Percentiles rank a stretch among this genome's conserved stretches.
Conservation (phyloP, 2,888 invertebrate genomes). For the Ligdia adustata region DNA sequence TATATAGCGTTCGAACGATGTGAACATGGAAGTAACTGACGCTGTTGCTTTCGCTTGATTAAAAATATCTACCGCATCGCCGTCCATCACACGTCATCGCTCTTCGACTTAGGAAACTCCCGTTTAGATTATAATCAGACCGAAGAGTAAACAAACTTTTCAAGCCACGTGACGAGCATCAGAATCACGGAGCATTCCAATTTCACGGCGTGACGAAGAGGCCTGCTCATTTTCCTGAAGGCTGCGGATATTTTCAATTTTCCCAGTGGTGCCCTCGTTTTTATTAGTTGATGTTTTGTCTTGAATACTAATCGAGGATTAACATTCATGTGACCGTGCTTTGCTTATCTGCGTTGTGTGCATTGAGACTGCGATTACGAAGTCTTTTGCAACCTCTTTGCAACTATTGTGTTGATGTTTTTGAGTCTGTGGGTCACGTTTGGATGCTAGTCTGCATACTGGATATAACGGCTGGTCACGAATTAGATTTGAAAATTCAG, state of each 20-base stretch:
- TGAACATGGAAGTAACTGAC: too few species aligned
- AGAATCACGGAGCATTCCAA: slow-evolving; percentile 65
- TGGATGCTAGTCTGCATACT: too few species aligned
- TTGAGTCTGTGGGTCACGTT: slow-evolving; percentile 9
- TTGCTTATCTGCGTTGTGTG: slow-evolving; percentile 45
- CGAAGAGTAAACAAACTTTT: slow-evolving; percentile 77
- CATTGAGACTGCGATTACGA: slow-evolving; percentile 24
- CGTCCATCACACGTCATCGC: background rate
- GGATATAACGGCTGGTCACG: too few species aligned
- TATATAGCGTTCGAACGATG: too few species aligned
- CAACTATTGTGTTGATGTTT: slow-evolving; percentile 16
- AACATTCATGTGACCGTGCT: slow-evolving; percentile 67
- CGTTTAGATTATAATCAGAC: slow-evolving; percentile 57
- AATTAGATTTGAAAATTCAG: background rate
- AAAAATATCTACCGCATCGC: slow-evolving; percentile 13
- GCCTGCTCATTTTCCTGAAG: slow-evolving; percentile 76
- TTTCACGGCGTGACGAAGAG: slow-evolving; percentile 76
- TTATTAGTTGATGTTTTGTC: slow-evolving; percentile 81
- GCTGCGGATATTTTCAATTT: slow-evolving; percentile 83
- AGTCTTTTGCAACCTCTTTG: slow-evolving; percentile 22
- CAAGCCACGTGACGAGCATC: slow-evolving; percentile 69
- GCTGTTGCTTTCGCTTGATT: too few species aligned
- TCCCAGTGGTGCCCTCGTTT: slow-evolving; percentile 73
- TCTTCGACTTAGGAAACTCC: slow-evolving; percentile 10
- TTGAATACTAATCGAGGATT: slow-evolving; percentile 79